Percentiles rank a stretch among this genome's conserved stretches.
phyloP scores from a whole-genome alignment of 2,888 invertebrate genomes.

The Tortricodes alternella region DNA sequence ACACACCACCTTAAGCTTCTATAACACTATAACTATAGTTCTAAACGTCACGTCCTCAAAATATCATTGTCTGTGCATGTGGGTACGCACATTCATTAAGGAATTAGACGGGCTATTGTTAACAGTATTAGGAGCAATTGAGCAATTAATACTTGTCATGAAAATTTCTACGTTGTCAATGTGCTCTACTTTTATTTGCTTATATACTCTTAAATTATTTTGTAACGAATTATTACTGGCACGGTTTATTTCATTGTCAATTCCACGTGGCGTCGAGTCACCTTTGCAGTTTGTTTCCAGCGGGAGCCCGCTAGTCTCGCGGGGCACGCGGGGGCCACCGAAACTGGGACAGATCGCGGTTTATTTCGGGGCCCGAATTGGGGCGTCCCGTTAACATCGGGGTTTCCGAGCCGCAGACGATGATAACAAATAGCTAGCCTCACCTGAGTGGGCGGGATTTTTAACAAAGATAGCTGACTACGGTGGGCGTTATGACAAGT shows the following conservation, averaged over 20 bases:
- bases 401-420: constrained; percentile 61
- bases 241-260: constrained; percentile 18
- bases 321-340: constrained; percentile 45
- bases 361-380: constrained; percentile 76
- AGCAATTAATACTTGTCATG: background rate
- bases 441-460: constrained; percentile 60
- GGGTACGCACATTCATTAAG: constrained; percentile 29
- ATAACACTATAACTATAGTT: constrained; percentile 60
- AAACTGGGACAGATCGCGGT: constrained; percentile 66
- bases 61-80: constrained; percentile 30
- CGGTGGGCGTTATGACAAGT: constrained; percentile 5
- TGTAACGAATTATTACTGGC: background rate
- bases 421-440: constrained; percentile 65
- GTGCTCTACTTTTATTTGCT: background rate
- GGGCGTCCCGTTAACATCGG: constrained; percentile 73
- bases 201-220: background rate
- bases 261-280: constrained; percentile 19
- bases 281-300: constrained; percentile 35
- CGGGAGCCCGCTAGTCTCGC: constrained; percentile 39
- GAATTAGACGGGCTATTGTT: constrained; percentile 24
- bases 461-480: constrained; percentile 41
- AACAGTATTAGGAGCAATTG: background rate
- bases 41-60: constrained; percentile 40
- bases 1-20: constrained; percentile 55
- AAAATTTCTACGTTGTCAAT: background rate